Base-by-base conservation (phyloP, 1,140 invertebrate species). In the Drosophila sturtevanti region DNA sequence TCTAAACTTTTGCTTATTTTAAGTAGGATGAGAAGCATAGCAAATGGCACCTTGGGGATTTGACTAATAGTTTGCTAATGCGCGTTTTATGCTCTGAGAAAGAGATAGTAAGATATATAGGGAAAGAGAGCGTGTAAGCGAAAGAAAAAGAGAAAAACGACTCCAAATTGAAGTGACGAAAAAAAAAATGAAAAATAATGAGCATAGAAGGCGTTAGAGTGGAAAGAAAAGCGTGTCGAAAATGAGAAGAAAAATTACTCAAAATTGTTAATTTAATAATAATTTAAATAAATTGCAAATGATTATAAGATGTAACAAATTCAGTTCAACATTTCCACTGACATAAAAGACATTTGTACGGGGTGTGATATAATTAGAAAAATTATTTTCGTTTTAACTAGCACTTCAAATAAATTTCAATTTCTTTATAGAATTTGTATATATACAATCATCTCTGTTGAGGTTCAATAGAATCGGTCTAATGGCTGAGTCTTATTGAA, bases 21-120 rank as follows among this genome's bases (percentile, higher is more conserved):
- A 11, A 59, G 21, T 6, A 54, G 38, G 14, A 35, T 18, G 12
- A 48, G 34, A 18, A 31, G 27, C 35, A 56, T 10, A 48, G 51
- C 51, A 71, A 78, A 78, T 71, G 75, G 63, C 63, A 74, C 75
- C 71, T 74, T 69, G 37, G 75, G 72, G 72, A 78, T 67, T 75
- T 67, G 63, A 71, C 63, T 78, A 78, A 78, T 78, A 78, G 75
- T 78, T 78, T 78, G 75, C 75, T 78, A 78, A 78, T 78, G 75
- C 75, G 72, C 75, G 66, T 77, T 74, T 77, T 77, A 74, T 77
- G 75, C 75, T 68, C 72, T 70, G 44, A 54, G 11, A 52, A 18
- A 54, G 11, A 52, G 21, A 63, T n/a, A 62, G 38, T 11, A 10
- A 51, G n/a, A 62, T 18, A 9, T 21, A 12, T 34, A 48, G n/a